Evolutionary conservation across 2,888 invertebrate genomes (phyloP).

Genomic region (Andrena dorsata): DNA sequence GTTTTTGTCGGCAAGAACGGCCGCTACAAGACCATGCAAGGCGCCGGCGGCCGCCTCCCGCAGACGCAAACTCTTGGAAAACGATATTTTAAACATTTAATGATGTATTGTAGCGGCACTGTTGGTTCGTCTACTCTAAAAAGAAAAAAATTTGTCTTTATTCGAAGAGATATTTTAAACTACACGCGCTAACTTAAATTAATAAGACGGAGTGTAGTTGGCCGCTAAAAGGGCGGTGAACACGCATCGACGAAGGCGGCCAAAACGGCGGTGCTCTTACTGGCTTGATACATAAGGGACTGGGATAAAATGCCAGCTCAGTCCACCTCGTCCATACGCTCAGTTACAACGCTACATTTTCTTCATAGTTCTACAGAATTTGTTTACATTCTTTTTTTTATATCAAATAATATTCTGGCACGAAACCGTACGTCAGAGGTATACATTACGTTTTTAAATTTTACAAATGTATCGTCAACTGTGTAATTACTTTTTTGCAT

Average conservation of each 20-base stretch:
- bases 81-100: background rate
- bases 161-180: background rate
- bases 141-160: background rate
- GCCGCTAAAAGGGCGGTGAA: constrained; percentile 41
- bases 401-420: background rate
- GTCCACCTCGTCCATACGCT: constrained; percentile 40
- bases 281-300: constrained; percentile 75
- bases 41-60: constrained; percentile 16
- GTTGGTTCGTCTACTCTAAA: too few species aligned
- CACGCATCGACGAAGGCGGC: constrained; percentile 52
- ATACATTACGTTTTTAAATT: constrained; percentile 2
- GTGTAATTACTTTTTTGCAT: background rate
- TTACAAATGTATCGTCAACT: background rate
- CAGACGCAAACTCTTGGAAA: background rate
- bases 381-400: too few species aligned
- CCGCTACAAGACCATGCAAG: constrained; percentile 8
- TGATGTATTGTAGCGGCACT: background rate
- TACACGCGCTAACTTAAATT: background rate
- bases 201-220: constrained; percentile 1
- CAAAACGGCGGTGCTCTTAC: constrained; percentile 58
- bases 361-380: background rate
- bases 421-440: background rate
- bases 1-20: constrained; percentile 49
- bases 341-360: constrained; percentile 27
- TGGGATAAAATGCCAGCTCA: constrained; percentile 50